Conservation (phyloP, 2,888 invertebrate species). For the Aphidoletes aphidimyza region DNA sequence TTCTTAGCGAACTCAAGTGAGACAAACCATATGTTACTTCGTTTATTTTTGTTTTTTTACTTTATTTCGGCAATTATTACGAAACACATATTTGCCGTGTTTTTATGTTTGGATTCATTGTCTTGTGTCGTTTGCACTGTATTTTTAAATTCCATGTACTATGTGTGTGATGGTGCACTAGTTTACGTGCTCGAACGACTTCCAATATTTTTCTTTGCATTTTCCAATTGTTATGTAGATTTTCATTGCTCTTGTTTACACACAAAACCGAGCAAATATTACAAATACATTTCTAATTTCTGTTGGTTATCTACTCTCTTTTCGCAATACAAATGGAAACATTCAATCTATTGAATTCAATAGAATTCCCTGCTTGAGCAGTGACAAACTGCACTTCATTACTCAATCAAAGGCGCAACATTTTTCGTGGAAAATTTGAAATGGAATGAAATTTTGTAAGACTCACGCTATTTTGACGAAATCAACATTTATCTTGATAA, state of each 20-base stretch:
- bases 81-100: background rate
- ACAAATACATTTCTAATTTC: background rate
- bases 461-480: too few relatives aligned
- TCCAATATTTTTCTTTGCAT: background rate
- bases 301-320: background rate
- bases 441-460: too few relatives aligned
- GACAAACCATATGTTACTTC: background rate
- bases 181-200: too few relatives aligned
- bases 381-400: too few relatives aligned
- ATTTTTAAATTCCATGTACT: background rate
- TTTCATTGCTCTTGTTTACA: background rate
- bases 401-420: too few relatives aligned
- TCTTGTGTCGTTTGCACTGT: background rate
- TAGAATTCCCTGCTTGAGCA: too few relatives aligned
- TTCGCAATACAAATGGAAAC: too few relatives aligned
- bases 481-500: too few relatives aligned
- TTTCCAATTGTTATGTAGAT: slow-evolving; percentile 29
- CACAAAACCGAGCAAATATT: slow-evolving; percentile 16
- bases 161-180: too few relatives aligned
- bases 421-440: too few relatives aligned
- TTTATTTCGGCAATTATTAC: background rate
- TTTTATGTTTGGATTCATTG: background rate
- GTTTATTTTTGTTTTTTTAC: background rate
- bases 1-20: background rate
- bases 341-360: background rate